phyloP scores from a whole-genome alignment of 2,888 invertebrate genomes.

The Muschampia plurimacula region DNA sequence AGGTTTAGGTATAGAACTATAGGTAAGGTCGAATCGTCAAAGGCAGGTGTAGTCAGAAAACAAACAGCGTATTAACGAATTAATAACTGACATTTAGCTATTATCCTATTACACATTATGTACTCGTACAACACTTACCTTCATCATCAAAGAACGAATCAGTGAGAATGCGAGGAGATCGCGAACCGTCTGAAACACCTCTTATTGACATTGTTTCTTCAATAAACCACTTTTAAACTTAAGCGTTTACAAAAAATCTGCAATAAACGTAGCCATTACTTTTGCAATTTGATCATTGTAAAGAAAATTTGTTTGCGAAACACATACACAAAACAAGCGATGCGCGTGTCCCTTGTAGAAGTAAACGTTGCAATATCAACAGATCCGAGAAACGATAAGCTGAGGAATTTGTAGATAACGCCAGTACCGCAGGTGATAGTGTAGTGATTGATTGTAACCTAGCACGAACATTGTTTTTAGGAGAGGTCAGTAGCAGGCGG shows the following conservation, averaged over 20 bases:
- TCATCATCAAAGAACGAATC: slow-evolving; percentile 80
- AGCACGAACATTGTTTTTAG: slow-evolving; percentile 11
- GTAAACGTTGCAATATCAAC: slow-evolving; percentile 11
- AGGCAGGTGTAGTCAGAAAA: too few relatives aligned
- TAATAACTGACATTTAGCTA: too few relatives aligned
- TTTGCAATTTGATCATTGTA: background rate
- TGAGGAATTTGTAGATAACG: slow-evolving; percentile 27
- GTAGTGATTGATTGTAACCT: slow-evolving; percentile 17
- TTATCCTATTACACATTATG: too few relatives aligned
- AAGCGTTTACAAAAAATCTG: background rate
- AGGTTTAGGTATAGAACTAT: too few relatives aligned
- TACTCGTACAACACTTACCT: slow-evolving; percentile 58
- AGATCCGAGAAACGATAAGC: slow-evolving; percentile 28
- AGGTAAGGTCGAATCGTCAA: too few relatives aligned
- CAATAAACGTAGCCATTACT: background rate
- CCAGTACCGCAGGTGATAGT: slow-evolving; percentile 15
- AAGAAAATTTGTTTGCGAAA: background rate
- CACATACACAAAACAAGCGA: slow-evolving; percentile 11
- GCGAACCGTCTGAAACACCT: slow-evolving; percentile 76
- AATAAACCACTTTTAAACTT: slow-evolving; percentile 35
- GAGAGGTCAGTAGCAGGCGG: slow-evolving; percentile 6
- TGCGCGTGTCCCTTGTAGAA: slow-evolving; percentile 15
- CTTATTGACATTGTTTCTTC: slow-evolving; percentile 68
- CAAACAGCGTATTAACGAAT: too few relatives aligned
- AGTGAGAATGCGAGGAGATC: slow-evolving; percentile 72